phyloP scores from a whole-genome alignment of 2,888 invertebrate species.

The Sericinus montela region DNA sequence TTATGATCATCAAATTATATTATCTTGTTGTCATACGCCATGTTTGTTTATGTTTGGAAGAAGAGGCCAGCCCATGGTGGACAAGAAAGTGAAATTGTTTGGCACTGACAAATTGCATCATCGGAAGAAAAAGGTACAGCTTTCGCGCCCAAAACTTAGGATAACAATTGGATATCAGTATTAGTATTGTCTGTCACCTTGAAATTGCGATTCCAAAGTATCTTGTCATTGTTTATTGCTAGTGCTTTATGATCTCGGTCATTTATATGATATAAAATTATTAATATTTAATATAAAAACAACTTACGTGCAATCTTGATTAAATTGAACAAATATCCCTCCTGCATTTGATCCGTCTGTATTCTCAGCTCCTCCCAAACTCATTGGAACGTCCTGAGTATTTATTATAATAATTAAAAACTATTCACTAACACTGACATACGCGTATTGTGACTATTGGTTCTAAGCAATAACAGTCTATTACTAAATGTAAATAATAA shows the following conservation, averaged over 20 bases:
- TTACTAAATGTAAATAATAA: conserved; percentile 58
- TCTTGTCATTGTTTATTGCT: too few species aligned
- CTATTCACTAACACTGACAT: conserved; percentile 54
- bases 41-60: too few species aligned
- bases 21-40: too few species aligned
- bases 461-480: conserved; percentile 59
- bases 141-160: neutral
- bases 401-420: conserved; percentile 49
- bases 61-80: neutral
- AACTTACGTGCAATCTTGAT: conserved; percentile 98
- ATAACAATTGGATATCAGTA: too few species aligned
- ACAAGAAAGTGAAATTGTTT: conserved; percentile 54
- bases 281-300: too few species aligned
- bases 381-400: conserved; percentile 85
- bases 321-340: conserved; percentile 96
- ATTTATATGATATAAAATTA: too few species aligned
- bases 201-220: neutral
- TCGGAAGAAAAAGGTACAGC: conserved; percentile 25
- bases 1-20: too few species aligned
- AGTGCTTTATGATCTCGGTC: too few species aligned
- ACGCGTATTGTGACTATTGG: conserved; percentile 53
- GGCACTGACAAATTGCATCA: conserved; percentile 73
- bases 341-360: conserved; percentile 88
- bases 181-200: conserved; percentile 1
- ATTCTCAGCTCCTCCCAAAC: conserved; percentile 86